Base-by-base conservation (phyloP, 2,888 invertebrate genomes). In the Spilosoma lubricipeda region DNA sequence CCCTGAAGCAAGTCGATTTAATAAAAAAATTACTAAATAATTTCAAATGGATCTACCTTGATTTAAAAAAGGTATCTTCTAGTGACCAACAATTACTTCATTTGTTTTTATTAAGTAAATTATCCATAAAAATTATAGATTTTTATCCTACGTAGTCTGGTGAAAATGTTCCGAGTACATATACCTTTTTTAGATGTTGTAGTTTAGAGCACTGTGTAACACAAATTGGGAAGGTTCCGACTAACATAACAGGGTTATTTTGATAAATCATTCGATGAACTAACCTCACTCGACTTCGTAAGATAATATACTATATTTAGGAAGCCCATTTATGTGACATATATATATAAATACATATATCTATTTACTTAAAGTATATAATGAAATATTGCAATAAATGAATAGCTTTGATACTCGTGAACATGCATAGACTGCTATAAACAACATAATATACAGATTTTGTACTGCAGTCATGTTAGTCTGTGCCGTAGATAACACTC, bases 381-480 rank as follows among this genome's bases (percentile, higher is more conserved):
- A 48, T 48, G 20, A 4, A 67, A 23, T n/a, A 68, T 4, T 33
- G 18, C 33, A 52, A 68, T 65, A 65, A 65, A 36, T 36, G 36
- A 23, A 33, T 68, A 48, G 27, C 45, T 48, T 8, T 23, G 2
- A 48, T 13, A 1, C 33, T 13, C 20, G 5, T 52, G 15, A 67
- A 52, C 23, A 36, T 20, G 33, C 42, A 30, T 74, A 27, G 67
- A 76, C 72, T 75, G 71, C 74, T 36, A 69, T 33, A 65, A 42
- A 75, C 70, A 76, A 76, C 68, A 70, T 70, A 67, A 67, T 82
- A 85, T 82, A 83, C 77, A 80, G 82, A 84, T 86, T 83, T 82
- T 79, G 83, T 82, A 86, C 82, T 81, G 80, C 82, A 84, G 80
- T 84, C 77, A 74, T 75, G 72, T 33, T 77, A 66, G 39, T 77